Evolutionary conservation across 2,888 invertebrate species (phyloP).

Genomic region (Amiota communis): DNA sequence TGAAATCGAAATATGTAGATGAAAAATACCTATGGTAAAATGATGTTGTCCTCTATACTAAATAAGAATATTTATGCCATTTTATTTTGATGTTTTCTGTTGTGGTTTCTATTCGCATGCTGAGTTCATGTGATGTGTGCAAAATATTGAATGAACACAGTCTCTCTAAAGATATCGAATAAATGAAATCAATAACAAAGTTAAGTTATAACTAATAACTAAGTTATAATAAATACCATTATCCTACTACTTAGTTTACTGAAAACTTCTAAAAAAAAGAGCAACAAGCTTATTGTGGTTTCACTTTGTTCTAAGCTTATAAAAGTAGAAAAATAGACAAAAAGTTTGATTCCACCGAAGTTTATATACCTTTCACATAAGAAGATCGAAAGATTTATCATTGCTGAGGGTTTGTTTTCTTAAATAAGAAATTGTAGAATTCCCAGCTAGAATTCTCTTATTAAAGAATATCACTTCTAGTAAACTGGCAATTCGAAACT

Average conservation of each 20-base stretch:
- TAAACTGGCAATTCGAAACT: too few relatives aligned
- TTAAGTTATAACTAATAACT: not conserved
- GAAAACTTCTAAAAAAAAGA: constrained; percentile 40
- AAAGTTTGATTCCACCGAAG: too few relatives aligned
- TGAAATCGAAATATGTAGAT: not conserved
- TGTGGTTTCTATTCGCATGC: not conserved
- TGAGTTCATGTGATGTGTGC: not conserved
- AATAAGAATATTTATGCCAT: not conserved
- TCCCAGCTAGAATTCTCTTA: too few relatives aligned
- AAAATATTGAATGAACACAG: not conserved
- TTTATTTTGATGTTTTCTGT: not conserved
- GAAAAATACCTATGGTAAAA: too few relatives aligned
- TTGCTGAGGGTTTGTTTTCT: too few relatives aligned
- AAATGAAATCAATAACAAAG: not conserved
- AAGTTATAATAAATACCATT: constrained; percentile 2
- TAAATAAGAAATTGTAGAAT: too few relatives aligned
- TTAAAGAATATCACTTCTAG: too few relatives aligned
- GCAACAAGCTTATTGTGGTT: constrained; percentile 64
- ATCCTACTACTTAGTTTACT: not conserved
- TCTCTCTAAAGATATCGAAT: not conserved
- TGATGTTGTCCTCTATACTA: too few relatives aligned
- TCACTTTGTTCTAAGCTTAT: constrained; percentile 66
- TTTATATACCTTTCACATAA: too few relatives aligned
- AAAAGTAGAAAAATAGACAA: constrained; percentile 41
- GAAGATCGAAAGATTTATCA: too few relatives aligned